Base-by-base conservation (phyloP, 2,888 invertebrate genomes). In the Diarsia rubi region DNA sequence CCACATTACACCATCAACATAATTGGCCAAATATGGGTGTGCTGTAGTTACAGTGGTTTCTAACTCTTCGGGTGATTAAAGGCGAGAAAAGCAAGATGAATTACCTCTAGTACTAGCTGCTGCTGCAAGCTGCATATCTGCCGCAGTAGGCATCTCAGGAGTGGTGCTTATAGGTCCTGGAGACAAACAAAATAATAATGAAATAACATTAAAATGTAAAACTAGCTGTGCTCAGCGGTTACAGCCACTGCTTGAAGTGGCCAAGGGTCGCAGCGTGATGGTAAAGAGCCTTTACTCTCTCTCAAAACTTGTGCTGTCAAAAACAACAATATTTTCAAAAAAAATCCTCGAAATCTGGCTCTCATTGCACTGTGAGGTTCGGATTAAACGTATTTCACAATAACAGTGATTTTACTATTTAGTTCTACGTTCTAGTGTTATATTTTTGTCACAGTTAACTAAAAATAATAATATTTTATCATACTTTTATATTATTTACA, bases 131-230 rank as follows among this genome's bases (percentile, higher is more conserved):
- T 96, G 96, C 95, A 95, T 96, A 37, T 96, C 96, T 3, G 96
- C 95, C 47, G 96, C 96, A 0, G 96, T 96, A 44, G 96, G 96
- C 95, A 96, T 94, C 82, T 96, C 96, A 42, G 96, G 96, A 54
- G 96, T 96, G 0, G 96, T 96, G 83, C 96, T 96, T 79, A 96
- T 96, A 52, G 96, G 96, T 72, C 96, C 96, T 96, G 92, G 0
- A 59, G 31, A 78, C 69, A 81, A 82, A 79, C 0, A 42, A 77
- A 21, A 12, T 2, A 44, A 54, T 3, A 27, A 57, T 27, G 3
- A 24, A 27, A n/a, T 37, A 37, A 62, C 0, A 37, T 37, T 37
- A 27, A 27, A 27, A 14, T n/a, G n/a, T 57, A 16, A 24, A 27
- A 54, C 24, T 54, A 54, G 24, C 4, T n/a, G 1, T 54, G 14